Base-by-base conservation (phyloP, 2,888 invertebrate species). In the Harpalus rubripes region DNA sequence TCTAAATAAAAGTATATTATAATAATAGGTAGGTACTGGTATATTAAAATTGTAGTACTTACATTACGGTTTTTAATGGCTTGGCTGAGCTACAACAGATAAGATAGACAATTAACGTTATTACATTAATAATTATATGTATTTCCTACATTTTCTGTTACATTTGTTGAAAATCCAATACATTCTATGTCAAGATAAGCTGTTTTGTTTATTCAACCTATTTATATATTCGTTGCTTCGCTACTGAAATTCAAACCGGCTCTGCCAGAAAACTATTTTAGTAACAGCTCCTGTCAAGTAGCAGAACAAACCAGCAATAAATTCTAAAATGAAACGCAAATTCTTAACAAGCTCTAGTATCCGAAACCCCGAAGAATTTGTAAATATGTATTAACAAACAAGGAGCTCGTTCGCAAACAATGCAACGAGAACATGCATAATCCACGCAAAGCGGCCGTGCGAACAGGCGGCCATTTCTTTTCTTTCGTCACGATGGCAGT, bases 401-500 rank as follows among this genome's bases (percentile, higher is more conserved):
- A 72, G 44, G 44, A n/a, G 41, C 72, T 22, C 26, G 6, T 41
- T 72, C 72, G 72, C 39, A 72, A 72, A 72, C 72, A 72, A 72
- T 72, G 44, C 72, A 41, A 72, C 16, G 72, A 18, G 15, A 15
- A 18, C 72, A 72, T 41, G 39, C 16, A 72, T 72, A 72, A 72
- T 44, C 39, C 39, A 72, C 41, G 41, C 39, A 44, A 68, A 18
- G n/a, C 26, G 22, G 68, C 32, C 2, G 26, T 68, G 15, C 68
- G 26, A 63, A 63, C 16, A 61, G 26, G n/a, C 63, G 26, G 63
- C 26, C 63, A 32, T 68, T 32, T 68, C 41, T 59, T 32, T n/a
- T 7, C 80, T 59, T 61, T 59, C 80, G 79, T 32, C 80, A 61
- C 12, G 59, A 41, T 80, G 80, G 59, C 80, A 80, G 80, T 80